Evolutionary conservation across 2,797 vertebrate species (phyloP), one percentile per base, ranked within the genome.

Genomic region (Acanthopagrus latus): DNA sequence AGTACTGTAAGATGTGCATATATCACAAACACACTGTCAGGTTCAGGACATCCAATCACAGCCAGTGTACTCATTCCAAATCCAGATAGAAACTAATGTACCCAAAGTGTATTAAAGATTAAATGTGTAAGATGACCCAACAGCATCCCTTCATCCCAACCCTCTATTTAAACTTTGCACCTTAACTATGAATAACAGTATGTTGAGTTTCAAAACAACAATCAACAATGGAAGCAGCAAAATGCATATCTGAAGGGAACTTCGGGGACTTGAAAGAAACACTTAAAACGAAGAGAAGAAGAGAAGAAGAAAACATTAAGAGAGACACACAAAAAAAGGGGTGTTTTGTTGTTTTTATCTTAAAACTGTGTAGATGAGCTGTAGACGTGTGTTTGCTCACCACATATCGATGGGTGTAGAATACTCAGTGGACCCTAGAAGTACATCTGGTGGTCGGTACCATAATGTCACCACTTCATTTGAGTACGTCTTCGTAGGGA

Each of bases 361-460:
- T 38, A 7, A 38, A 69, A 13, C 7, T 21, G 76, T 74, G 25
- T 62, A 38, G 38, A 33, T 64, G 52, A 20, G 20, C n/a, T 62
- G 16, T 11, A 9, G 1, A 47, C 54, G 60, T 71, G 71, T 44
- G 74, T 76, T 72, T 76, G 16, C 94, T 94, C 74, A 96, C 96
- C 96, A 96, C 94, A 96, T 96, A 86, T 96, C 96, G 23, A 96
- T 96, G 51, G 95, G 94, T 17, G 95, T 96, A 2, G 95, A 95
- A 87, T 96, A 96, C 66, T 96, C 95, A 5, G 95, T 96, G 64
- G 95, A 95, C 51, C 96, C 96, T 25, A 96, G 89, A 25, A 96
- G 93, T 23, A 96, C 95, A 72, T 96, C 96, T 6, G 96, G 96
- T 0, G 96, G 96, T 51, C 96, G 89, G 92, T 96, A 96, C 96